Conservation (phyloP, 2,797 vertebrate species). For the Centropyge bicolor region DNA sequence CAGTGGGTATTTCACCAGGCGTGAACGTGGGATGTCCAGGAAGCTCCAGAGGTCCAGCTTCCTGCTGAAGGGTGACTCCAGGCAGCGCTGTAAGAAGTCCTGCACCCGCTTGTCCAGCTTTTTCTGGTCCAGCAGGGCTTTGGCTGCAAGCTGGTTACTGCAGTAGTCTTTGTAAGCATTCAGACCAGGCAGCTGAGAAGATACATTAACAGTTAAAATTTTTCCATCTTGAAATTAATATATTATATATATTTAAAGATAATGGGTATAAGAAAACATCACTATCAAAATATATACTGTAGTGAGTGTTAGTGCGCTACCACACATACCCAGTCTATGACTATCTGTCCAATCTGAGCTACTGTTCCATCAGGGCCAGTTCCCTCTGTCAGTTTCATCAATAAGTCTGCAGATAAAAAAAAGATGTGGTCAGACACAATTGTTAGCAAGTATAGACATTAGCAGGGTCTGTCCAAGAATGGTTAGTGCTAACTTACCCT, state of each 20-base stretch:
- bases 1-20: constrained; percentile 96
- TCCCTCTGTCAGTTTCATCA: constrained; percentile 90
- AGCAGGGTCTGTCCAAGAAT: not conserved
- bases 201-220: not conserved
- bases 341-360: constrained; percentile 93
- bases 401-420: constrained; percentile 83
- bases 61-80: constrained; percentile 97
- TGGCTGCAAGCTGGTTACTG: constrained; percentile 96
- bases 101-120: constrained; percentile 94
- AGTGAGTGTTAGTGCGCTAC: not conserved
- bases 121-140: constrained; percentile 95
- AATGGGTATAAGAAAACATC: not conserved
- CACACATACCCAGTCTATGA: constrained; percentile 93
- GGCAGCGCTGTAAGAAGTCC: constrained; percentile 96
- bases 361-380: constrained; percentile 94
- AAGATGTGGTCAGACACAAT: not conserved
- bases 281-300: not conserved
- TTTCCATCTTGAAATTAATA: not conserved
- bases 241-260: not conserved
- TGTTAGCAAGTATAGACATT: not conserved
- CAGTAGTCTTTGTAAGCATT: constrained; percentile 95
- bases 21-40: constrained; percentile 95
- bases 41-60: constrained; percentile 99
- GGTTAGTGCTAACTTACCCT: constrained; percentile 73
- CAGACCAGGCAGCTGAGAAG: constrained; percentile 90